A percentile compares a stretch with the other conserved stretches of the same genome.
Evolutionary conservation across 2,113 vertebrate species (phyloP).

Genomic region (Corythoichthys intestinalis): DNA sequence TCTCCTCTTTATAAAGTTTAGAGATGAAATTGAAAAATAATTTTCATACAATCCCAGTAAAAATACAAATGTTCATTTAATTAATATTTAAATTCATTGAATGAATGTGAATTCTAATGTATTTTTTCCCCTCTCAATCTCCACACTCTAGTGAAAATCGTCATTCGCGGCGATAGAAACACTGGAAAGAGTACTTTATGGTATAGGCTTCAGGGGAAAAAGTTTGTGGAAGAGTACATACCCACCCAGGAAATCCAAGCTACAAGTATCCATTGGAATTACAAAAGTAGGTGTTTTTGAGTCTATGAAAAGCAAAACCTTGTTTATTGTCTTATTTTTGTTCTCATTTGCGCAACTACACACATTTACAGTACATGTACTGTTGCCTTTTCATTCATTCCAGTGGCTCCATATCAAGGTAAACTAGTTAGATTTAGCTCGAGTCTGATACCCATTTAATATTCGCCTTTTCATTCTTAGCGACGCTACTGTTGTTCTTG

Average conservation of each 20-base stretch:
- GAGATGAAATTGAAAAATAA: no score
- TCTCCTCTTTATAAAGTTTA: neutral
- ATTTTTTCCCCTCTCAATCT: neutral
- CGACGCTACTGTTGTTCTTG: neutral
- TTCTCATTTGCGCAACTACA: conserved; percentile 5
- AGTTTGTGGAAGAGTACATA: conserved; percentile 95
- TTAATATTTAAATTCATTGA: neutral
- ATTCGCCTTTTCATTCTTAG: conserved; percentile 1
- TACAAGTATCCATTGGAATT: conserved; percentile 99
- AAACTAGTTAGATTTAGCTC: conserved; percentile 37
- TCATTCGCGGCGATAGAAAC: conserved; percentile 95
- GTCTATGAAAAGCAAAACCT: neutral
- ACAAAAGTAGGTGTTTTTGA: conserved; percentile 84
- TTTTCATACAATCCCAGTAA: neutral
- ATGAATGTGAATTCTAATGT: neutral
- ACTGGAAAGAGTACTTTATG: conserved; percentile 96
- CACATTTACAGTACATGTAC: conserved; percentile 36
- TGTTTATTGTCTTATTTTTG: neutral
- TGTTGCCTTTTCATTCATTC: conserved; percentile 42
- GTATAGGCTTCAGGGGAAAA: conserved; percentile 94
- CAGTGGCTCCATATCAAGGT: conserved; percentile 73
- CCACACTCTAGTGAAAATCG: conserved; percentile 88
- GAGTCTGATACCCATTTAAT: neutral
- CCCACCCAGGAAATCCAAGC: conserved; percentile 99
- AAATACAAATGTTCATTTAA: neutral